Evolutionary conservation across 2,797 vertebrate species (phyloP).

Genomic region (Prunella strophiata): DNA sequence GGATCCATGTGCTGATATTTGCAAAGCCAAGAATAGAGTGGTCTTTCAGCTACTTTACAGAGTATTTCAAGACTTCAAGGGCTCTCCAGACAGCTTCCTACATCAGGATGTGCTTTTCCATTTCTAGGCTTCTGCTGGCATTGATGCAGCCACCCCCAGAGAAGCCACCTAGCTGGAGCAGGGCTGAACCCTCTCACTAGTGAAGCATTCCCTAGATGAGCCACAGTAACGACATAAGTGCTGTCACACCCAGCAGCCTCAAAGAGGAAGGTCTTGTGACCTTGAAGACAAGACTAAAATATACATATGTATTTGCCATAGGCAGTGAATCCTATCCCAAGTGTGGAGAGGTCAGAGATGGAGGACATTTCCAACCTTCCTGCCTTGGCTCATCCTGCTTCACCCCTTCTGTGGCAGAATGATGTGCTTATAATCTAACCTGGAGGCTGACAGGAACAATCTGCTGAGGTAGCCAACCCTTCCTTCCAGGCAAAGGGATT

Average conservation of each 20-base stretch:
- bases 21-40: not conserved
- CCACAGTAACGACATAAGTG: accelerated
- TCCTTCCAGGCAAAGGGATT: not conserved
- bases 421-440: not conserved
- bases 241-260: not conserved
- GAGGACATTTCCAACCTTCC: not conserved
- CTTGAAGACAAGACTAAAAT: not conserved
- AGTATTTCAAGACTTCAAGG: constrained; percentile 26
- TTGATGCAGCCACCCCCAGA: not conserved
- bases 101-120: not conserved
- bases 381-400: not conserved
- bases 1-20: not conserved
- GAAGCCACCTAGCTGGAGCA: not conserved
- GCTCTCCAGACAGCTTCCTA: not conserved
- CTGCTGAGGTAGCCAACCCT: not conserved
- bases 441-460: not conserved
- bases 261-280: not conserved
- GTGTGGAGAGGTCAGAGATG: not conserved
- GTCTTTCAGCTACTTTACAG: constrained; percentile 25
- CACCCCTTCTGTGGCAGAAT: not conserved
- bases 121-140: not conserved
- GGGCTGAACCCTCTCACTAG: not conserved
- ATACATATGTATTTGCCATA: not conserved
- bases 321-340: not conserved
- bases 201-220: not conserved